These are phyloP conservation scores for Cantharis rustica DNA, from an alignment of 2,888 invertebrate genomes.

Conservation along the genomic window DNA sequence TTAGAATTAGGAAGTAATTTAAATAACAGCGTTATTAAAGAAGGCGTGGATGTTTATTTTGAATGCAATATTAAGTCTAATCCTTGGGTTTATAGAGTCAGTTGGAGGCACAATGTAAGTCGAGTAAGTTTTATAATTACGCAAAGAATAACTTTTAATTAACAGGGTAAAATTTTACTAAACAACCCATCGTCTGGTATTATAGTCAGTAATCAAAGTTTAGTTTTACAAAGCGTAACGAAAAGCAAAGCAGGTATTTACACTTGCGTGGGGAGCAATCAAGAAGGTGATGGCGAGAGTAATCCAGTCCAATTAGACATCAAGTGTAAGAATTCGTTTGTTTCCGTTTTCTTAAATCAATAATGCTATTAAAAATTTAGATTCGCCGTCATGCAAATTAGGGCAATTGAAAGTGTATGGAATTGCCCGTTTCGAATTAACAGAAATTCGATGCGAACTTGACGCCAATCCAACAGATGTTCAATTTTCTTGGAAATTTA, in stretches of 20 bases:
- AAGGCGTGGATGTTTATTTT: slow-evolving; percentile 89
- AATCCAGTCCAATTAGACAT: slow-evolving; percentile 83
- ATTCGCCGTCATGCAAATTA: slow-evolving; percentile 72
- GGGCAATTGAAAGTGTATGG: slow-evolving; percentile 73
- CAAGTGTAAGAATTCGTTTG: slow-evolving; percentile 71
- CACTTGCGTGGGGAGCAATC: slow-evolving; percentile 86
- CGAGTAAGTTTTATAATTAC: slow-evolving; percentile 15
- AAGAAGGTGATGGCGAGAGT: slow-evolving; percentile 86
- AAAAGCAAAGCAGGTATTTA: slow-evolving; percentile 79
- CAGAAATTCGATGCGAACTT: slow-evolving; percentile 71
- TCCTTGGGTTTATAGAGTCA: slow-evolving; percentile 80
- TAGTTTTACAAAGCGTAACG: slow-evolving; percentile 85
- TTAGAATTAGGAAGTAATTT: slow-evolving; percentile 82
- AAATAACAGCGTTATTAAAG: slow-evolving; percentile 78
- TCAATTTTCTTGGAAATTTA: slow-evolving; percentile 76
- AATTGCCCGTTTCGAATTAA: slow-evolving; percentile 72
- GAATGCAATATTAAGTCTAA: slow-evolving; percentile 90
- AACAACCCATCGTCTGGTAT: slow-evolving; percentile 81
- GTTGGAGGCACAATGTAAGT: slow-evolving; percentile 78
- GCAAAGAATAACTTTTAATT: slow-evolving; percentile 18
- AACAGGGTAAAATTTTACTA: slow-evolving; percentile 75
- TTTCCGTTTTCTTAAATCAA: neutral
- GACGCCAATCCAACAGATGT: slow-evolving; percentile 74
- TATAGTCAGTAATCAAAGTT: slow-evolving; percentile 86
- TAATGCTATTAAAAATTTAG: slow-evolving; percentile 52